These are phyloP conservation scores for Turdus rufiventris DNA, from an alignment of 2,113 vertebrate species.

Conservation along the genomic window DNA sequence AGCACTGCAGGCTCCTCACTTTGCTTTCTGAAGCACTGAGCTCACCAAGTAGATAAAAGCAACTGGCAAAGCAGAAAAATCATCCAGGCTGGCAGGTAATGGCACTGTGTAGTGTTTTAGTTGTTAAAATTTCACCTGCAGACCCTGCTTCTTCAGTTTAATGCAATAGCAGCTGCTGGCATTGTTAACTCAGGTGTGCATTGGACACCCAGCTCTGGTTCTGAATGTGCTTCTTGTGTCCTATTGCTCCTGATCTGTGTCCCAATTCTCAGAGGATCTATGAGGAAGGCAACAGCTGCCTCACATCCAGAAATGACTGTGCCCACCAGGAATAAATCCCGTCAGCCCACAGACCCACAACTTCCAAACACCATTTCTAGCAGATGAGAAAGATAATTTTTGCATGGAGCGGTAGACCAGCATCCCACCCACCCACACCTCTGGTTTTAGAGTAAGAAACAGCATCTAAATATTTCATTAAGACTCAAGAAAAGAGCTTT, in stretches of 20 bases:
- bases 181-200: neutral
- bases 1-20: neutral
- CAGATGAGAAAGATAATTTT: neutral
- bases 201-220: neutral
- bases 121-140: neutral
- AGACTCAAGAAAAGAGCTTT: neutral
- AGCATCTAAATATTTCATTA: neutral
- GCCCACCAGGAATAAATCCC: neutral
- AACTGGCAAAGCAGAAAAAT: neutral
- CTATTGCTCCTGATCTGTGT: neutral
- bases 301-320: neutral
- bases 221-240: neutral
- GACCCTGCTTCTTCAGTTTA: neutral
- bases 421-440: neutral
- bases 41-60: neutral
- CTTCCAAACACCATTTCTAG: neutral
- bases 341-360: neutral
- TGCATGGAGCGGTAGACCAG: neutral
- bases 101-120: neutral
- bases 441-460: neutral
- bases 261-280: neutral
- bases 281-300: neutral
- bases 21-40: neutral
- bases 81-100: neutral
- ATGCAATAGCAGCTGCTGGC: neutral